phyloP scores from a whole-genome alignment of 2,797 vertebrate genomes.

The Sebastes goodei region DNA sequence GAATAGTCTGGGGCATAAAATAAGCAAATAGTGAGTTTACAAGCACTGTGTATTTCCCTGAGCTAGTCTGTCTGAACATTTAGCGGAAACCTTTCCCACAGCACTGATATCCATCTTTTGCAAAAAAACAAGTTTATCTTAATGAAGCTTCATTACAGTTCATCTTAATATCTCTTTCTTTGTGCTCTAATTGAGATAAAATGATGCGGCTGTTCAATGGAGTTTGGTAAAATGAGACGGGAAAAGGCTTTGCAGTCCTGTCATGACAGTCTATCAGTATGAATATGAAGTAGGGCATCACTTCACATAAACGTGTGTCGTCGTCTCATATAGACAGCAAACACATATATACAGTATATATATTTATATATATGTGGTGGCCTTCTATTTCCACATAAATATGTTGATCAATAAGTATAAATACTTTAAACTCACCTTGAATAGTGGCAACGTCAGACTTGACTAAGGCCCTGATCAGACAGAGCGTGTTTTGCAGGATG shows the following conservation, averaged over 20 bases:
- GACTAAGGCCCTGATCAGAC: too few species aligned
- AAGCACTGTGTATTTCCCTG: too few species aligned
- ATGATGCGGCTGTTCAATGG: not conserved
- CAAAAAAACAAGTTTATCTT: slow-evolving; percentile 4
- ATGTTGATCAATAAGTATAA: too few species aligned
- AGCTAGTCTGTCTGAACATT: not conserved
- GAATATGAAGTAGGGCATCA: not conserved
- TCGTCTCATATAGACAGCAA: not conserved
- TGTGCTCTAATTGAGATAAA: slow-evolving; percentile 24
- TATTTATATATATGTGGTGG: fast-evolving
- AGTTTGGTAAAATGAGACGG: not conserved
- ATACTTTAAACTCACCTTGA: too few species aligned
- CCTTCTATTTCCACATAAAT: too few species aligned
- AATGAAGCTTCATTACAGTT: not conserved
- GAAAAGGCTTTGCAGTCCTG: not conserved
- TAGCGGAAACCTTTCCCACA: not conserved
- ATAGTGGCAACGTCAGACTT: too few species aligned
- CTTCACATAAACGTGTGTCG: not conserved
- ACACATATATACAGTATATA: not conserved
- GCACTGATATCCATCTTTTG: not conserved
- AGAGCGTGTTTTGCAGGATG: too few species aligned
- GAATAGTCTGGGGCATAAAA: not conserved
- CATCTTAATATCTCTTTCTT: not conserved
- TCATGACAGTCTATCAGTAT: too few species aligned
- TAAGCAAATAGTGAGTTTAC: not conserved